Conservation (phyloP, 2,113 vertebrate species). For the Hippocampus guttulatus region DNA sequence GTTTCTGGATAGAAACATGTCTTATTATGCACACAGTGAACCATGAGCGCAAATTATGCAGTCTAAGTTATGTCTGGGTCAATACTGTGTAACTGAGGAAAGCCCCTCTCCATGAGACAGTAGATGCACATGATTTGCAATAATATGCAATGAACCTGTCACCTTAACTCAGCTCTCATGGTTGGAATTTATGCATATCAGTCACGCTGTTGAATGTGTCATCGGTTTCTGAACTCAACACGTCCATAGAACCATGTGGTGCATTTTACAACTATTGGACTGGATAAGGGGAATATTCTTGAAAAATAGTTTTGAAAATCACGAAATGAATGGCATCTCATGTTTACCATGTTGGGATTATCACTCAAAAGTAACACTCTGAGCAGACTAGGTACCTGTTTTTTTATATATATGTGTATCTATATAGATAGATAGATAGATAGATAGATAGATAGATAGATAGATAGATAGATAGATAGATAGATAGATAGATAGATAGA, state of each 20-base stretch:
- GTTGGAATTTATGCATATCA: slow-evolving; percentile 48
- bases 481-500: no score
- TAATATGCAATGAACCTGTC: slow-evolving; percentile 44
- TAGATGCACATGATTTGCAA: slow-evolving; percentile 37
- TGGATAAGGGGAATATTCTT: slow-evolving; percentile 21
- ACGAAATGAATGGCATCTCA: neutral
- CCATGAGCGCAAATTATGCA: slow-evolving; percentile 36
- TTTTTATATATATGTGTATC: no score
- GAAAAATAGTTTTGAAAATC: slow-evolving; percentile 6
- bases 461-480: no score
- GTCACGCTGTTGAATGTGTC: slow-evolving; percentile 37
- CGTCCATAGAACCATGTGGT: slow-evolving; percentile 23
- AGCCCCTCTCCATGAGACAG: slow-evolving; percentile 30
- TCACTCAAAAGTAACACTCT: slow-evolving; percentile 15
- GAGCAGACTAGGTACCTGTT: slow-evolving; percentile 24
- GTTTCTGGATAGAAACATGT: slow-evolving; percentile 22
- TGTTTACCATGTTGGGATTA: neutral
- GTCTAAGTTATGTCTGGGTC: slow-evolving; percentile 38
- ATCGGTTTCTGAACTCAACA: slow-evolving; percentile 41
- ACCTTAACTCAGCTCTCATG: slow-evolving; percentile 45
- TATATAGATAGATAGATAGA: no score
- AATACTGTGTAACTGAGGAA: slow-evolving; percentile 37
- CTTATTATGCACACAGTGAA: slow-evolving; percentile 26
- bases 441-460: no score
- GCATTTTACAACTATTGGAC: slow-evolving; percentile 31